These are phyloP conservation scores for Apis cerana DNA, from an alignment of 1,140 invertebrate species.

Conservation along the genomic window DNA sequence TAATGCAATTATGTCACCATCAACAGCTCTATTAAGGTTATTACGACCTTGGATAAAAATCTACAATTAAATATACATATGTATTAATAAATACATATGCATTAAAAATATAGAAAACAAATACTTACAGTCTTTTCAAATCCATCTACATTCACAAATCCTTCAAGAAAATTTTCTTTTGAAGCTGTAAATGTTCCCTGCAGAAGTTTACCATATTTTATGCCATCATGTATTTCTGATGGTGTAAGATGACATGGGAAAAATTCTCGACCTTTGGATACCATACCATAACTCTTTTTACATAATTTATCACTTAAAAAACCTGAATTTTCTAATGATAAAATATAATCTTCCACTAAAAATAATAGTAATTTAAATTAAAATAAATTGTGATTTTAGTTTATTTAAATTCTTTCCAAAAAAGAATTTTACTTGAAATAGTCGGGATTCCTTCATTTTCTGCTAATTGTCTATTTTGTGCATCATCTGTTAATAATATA, in stretches of 20 bases:
- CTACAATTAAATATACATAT: constrained; percentile 79
- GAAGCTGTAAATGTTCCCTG: constrained; percentile 94
- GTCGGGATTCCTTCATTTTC: constrained; percentile 85
- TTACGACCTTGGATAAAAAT: constrained; percentile 94
- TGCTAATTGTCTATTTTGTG: constrained; percentile 88
- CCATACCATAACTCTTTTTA: constrained; percentile 84
- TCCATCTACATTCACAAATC: constrained; percentile 91
- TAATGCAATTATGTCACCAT: constrained; percentile 97
- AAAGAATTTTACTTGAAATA: constrained; percentile 84
- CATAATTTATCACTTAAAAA: constrained; percentile 91
- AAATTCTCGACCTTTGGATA: constrained; percentile 85
- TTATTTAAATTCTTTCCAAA: neutral
- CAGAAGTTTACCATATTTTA: constrained; percentile 88
- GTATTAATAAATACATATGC: constrained; percentile 33
- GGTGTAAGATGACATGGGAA: constrained; percentile 94
- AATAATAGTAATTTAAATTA: neutral
- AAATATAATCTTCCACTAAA: constrained; percentile 76
- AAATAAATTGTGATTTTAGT: neutral
- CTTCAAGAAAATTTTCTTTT: constrained; percentile 97
- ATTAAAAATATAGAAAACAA: constrained; percentile 15
- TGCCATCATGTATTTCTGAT: constrained; percentile 88
- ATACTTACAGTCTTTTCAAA: constrained; percentile 87
- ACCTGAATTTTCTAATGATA: constrained; percentile 78
- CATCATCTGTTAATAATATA: constrained; percentile 94
- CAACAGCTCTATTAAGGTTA: constrained; percentile 96